Conservation (phyloP, 2,888 invertebrate species). For the Parelbella ahira region DNA sequence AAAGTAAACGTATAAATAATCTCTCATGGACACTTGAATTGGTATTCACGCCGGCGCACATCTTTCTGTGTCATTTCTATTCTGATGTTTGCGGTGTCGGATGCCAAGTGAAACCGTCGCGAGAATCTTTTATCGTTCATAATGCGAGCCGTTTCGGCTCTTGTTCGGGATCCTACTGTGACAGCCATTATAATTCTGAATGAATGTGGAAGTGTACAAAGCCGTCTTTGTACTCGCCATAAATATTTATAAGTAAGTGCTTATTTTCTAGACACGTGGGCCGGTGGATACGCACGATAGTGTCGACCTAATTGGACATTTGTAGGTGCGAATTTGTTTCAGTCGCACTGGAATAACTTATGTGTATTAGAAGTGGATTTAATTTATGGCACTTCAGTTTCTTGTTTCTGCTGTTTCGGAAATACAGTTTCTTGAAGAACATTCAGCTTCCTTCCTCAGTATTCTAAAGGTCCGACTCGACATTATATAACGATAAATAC, state of each 20-base stretch:
- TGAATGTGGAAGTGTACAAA: constrained; percentile 75
- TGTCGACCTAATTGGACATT: constrained; percentile 67
- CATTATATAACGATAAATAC: constrained; percentile 67
- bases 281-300: constrained; percentile 74
- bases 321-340: constrained; percentile 69
- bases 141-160: constrained; percentile 73
- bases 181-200: constrained; percentile 76
- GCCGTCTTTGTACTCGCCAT: constrained; percentile 68
- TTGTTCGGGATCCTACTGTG: constrained; percentile 74
- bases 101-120: constrained; percentile 69
- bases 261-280: constrained; percentile 74
- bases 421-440: constrained; percentile 16
- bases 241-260: constrained; percentile 77
- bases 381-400: constrained; percentile 18
- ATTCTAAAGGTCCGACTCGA: constrained; percentile 32
- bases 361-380: constrained; percentile 33
- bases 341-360: constrained; percentile 48
- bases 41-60: constrained; percentile 36
- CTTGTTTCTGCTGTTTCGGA: constrained; percentile 14
- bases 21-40: constrained; percentile 31
- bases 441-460: constrained; percentile 3
- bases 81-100: constrained; percentile 62
- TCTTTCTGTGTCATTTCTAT: constrained; percentile 63
- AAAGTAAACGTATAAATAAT: constrained; percentile 45
- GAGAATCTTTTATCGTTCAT: constrained; percentile 67